phyloP scores from a whole-genome alignment of 2,113 vertebrate species.

The Channa argus region DNA sequence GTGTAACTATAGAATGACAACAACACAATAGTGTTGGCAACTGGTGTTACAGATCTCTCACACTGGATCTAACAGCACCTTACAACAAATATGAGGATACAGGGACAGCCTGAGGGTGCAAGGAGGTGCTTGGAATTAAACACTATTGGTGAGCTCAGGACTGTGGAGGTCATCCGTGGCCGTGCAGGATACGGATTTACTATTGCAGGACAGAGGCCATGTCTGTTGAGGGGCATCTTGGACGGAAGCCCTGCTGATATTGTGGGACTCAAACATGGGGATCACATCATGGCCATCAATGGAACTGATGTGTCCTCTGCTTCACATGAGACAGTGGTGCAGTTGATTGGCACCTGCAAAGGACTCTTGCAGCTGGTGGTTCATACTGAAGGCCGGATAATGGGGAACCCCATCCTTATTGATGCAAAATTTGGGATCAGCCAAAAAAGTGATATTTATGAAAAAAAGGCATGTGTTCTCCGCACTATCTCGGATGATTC shows the following conservation, averaged over 20 bases:
- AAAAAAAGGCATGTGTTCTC: conserved; percentile 87
- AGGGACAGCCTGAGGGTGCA: conserved; percentile 81
- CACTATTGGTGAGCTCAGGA: conserved; percentile 78
- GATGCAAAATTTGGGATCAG: conserved; percentile 85
- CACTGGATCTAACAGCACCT: conserved; percentile 21
- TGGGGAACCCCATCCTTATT: conserved; percentile 85
- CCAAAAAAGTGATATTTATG: conserved; percentile 83
- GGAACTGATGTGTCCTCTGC: conserved; percentile 89
- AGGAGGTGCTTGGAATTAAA: conserved; percentile 84
- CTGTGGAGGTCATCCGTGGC: conserved; percentile 90
- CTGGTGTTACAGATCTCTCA: conserved; percentile 52
- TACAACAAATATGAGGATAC: conserved; percentile 86
- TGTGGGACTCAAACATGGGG: conserved; percentile 91
- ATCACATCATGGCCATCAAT: conserved; percentile 90
- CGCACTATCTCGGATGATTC: conserved; percentile 89
- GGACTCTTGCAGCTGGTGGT: conserved; percentile 89
- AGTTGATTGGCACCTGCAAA: conserved; percentile 90
- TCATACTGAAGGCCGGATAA: conserved; percentile 76
- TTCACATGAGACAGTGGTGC: conserved; percentile 92
- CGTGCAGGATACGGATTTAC: conserved; percentile 95
- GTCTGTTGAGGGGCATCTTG: conserved; percentile 90
- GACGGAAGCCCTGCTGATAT: conserved; percentile 91
- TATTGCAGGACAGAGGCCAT: conserved; percentile 92
- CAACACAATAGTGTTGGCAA: conserved; percentile 64
- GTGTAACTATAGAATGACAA: conserved; percentile 61